Evolutionary conservation across 2,797 vertebrate genomes (phyloP).

Genomic region (Ara ararauna): DNA sequence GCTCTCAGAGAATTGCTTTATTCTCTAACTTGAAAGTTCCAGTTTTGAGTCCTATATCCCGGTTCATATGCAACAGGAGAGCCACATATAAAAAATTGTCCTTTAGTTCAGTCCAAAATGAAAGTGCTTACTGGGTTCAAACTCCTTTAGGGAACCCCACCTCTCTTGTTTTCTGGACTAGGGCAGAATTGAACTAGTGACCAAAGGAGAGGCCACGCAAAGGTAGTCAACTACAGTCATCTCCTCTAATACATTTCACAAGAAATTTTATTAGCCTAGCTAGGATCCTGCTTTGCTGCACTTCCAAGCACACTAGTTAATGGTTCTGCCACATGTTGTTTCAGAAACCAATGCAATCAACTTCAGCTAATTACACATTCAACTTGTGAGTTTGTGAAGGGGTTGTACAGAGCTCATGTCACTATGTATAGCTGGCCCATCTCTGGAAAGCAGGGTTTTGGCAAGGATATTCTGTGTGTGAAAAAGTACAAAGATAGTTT

Average conservation of each 20-base stretch:
- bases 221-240: neutral
- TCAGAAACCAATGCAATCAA: neutral
- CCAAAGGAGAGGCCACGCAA: neutral
- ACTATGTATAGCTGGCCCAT: neutral
- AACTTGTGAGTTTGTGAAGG: neutral
- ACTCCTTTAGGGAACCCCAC: neutral
- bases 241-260: neutral
- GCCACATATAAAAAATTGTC: neutral
- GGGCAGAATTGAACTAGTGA: neutral
- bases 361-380: neutral
- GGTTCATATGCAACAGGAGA: neutral
- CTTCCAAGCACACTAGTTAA: conserved; percentile 10
- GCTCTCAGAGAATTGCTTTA: neutral
- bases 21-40: neutral
- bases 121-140: neutral
- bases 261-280: neutral
- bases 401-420: neutral
- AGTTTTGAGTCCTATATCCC: neutral
- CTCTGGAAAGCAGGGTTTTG: neutral
- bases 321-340: neutral
- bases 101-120: neutral
- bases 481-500: neutral
- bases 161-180: neutral
- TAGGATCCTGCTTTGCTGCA: neutral
- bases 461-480: neutral